Conservation (phyloP, 2,113 vertebrate species). For the Edolisoma coerulescens region DNA sequence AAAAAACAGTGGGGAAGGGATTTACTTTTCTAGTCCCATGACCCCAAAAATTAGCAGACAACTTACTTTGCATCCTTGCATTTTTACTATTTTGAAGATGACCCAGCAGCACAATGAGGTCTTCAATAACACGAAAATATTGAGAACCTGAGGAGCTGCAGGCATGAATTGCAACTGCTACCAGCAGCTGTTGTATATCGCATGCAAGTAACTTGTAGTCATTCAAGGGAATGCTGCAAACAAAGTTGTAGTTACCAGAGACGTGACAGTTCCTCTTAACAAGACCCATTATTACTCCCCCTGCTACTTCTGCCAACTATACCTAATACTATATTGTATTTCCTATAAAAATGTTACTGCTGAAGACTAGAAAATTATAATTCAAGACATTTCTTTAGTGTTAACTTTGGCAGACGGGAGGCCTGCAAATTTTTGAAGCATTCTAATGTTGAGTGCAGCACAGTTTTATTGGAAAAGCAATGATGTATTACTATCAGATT, state of each 20-base stretch:
- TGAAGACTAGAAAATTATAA: not conserved
- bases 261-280: not conserved
- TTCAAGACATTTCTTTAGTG: not conserved
- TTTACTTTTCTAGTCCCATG: not conserved
- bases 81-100: constrained; percentile 94
- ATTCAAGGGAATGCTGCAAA: constrained; percentile 84
- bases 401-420: not conserved
- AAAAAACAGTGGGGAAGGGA: not conserved
- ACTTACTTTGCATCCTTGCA: constrained; percentile 87
- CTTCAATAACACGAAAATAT: constrained; percentile 98
- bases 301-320: not conserved
- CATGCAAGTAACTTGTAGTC: constrained; percentile 92
- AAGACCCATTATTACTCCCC: not conserved
- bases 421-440: not conserved
- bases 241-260: constrained; percentile 53
- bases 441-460: not conserved
- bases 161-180: constrained; percentile 93
- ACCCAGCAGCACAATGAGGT: constrained; percentile 92
- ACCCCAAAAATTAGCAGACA: constrained; percentile 10
- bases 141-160: constrained; percentile 96
- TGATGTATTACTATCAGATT: not conserved
- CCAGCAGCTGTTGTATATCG: constrained; percentile 93
- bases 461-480: not conserved
- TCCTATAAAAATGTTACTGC: not conserved
- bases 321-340: not conserved